phyloP scores from a whole-genome alignment of 2,888 invertebrate species.

The Dusona sp. region DNA sequence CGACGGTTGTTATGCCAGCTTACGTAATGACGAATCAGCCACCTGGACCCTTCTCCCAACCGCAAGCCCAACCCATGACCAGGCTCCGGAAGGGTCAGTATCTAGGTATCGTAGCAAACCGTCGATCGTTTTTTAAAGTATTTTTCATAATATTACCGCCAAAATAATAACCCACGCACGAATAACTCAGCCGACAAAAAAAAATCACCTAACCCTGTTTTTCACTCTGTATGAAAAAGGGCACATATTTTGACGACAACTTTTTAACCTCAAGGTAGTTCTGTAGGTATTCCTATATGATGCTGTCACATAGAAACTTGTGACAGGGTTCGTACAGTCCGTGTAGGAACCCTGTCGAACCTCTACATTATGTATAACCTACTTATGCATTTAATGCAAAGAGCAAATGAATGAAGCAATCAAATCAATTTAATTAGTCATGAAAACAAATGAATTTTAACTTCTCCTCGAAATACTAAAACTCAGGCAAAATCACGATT shows the following conservation, averaged over 20 bases:
- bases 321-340: no score
- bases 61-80: constrained; percentile 80
- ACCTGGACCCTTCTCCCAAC: constrained; percentile 83
- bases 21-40: constrained; percentile 86
- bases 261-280: not conserved
- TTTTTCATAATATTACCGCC: not conserved
- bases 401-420: no score
- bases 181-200: not conserved
- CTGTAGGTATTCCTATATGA: no score
- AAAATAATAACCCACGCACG: not conserved
- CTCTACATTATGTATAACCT: no score
- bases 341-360: no score
- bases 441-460: no score
- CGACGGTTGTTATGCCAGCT: constrained; percentile 84
- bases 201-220: not conserved
- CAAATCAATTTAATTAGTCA: no score
- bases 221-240: not conserved
- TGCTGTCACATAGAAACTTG: no score
- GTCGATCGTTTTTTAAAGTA: constrained; percentile 47
- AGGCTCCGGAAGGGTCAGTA: constrained; percentile 84
- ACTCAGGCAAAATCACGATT: no score
- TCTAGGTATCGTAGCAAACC: constrained; percentile 75
- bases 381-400: no score
- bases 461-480: no score
- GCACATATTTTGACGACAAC: not conserved